Base-by-base conservation (phyloP, 2,113 vertebrate species). In the Protomyctophum bolini region DNA sequence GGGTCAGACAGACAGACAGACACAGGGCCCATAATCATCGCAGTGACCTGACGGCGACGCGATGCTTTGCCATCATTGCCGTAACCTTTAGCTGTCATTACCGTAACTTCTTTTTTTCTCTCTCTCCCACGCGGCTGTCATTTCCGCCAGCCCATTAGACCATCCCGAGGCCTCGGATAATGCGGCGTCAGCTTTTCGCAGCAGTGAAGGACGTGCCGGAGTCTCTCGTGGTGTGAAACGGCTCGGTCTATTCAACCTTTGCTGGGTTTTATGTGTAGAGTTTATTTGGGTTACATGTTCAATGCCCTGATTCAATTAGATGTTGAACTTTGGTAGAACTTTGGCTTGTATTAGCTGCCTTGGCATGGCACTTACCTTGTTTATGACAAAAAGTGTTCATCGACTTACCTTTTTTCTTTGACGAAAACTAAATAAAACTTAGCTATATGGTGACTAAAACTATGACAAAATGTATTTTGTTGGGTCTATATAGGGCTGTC, bases 1-100 rank as follows among this genome's bases (percentile, higher is more conserved):
- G 63, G 81, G 84, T 89, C 84, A 85, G 73, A 48, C 48, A 65
- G 28, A 83, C n/a, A n/a, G n/a, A 83, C 63, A 7, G 3, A 41
- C 75, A 75, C 82, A 66, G 79, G 6, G 71, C 79, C 68, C 76
- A 77, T 84, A 84, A 88, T 88, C 83, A 80, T 76, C 63, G 75
- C 81, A 79, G 66, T 46, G 60, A 83, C 82, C 78, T 72, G 66
- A 79, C 86, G 79, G 81, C 75, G 77, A 77, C 79, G 45, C 76
- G n/a, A 29, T 72, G 73, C 86, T 87, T 85, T 87, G 79, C 86
- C 87, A 83, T 88, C 85, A 88, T 84, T 86, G 77, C 79, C 68
- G 63, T 81, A 86, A 88, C 88, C 86, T 89, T 86, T 88, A 66
- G 80, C 72, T 86, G 83, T 86, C 84, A 87, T 89, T 84, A 90